Conservation (phyloP, 2,113 vertebrate genomes). For the Scatophagus argus region DNA sequence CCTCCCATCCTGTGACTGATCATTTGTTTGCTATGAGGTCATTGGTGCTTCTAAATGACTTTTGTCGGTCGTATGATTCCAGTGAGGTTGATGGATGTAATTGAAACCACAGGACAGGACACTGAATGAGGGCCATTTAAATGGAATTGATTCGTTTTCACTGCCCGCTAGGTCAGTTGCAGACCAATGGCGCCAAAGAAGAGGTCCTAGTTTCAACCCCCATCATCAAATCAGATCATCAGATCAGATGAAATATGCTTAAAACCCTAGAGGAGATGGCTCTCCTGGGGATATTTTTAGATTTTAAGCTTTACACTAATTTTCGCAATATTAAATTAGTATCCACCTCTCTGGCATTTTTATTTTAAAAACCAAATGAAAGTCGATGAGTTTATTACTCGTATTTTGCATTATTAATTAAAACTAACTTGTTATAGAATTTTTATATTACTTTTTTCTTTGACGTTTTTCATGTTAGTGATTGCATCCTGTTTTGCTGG, state of each 20-base stretch:
- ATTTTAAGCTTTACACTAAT: neutral
- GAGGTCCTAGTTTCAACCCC: neutral
- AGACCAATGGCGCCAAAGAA: constrained; percentile 12
- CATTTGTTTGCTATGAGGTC: constrained; percentile 61
- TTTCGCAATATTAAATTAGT: neutral
- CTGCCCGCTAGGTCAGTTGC: neutral
- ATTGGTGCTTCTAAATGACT: constrained; percentile 35
- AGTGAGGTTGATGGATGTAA: constrained; percentile 58
- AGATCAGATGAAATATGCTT: neutral
- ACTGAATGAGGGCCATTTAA: constrained; percentile 20
- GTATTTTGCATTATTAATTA: neutral
- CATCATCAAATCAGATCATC: neutral
- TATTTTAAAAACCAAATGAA: neutral
- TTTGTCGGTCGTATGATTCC: constrained; percentile 58
- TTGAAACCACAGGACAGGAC: constrained; percentile 71
- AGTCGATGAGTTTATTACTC: neutral
- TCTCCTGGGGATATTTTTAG: neutral
- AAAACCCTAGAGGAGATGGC: neutral
- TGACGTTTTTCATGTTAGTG: neutral
- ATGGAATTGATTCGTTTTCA: constrained; percentile 17
- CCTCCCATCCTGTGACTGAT: constrained; percentile 57
- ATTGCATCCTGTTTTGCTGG: neutral
- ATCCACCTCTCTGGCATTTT: neutral
- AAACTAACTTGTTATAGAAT: no score
- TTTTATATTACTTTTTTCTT: neutral